These are phyloP conservation scores for Orthonyx spaldingii DNA, from an alignment of 2,113 vertebrate genomes.

Conservation along the genomic window DNA sequence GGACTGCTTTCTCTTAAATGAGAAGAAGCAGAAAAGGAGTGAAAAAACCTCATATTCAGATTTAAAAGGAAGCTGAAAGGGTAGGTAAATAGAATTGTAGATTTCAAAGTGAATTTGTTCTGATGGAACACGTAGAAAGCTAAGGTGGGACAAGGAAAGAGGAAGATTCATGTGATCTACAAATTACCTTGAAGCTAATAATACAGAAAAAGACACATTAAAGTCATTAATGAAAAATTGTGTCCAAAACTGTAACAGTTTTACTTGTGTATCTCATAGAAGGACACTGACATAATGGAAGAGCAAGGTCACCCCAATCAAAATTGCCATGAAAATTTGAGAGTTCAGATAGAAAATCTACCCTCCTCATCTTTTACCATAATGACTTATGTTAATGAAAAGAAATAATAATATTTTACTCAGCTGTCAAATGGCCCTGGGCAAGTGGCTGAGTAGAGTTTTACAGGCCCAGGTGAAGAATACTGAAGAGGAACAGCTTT, in stretches of 20 bases:
- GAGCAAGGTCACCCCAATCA: background rate
- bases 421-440: background rate
- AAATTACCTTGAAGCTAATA: background rate
- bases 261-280: background rate
- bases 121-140: background rate
- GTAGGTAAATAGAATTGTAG: background rate
- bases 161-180: rapidly evolving
- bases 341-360: background rate
- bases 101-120: background rate
- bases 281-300: background rate
- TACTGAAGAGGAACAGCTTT: background rate
- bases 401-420: background rate
- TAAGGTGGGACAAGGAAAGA: background rate
- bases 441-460: background rate
- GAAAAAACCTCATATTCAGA: background rate
- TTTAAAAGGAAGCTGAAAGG: background rate
- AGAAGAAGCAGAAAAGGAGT: background rate
- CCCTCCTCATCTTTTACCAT: background rate
- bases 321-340: background rate
- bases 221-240: background rate
- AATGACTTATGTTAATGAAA: background rate
- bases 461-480: background rate
- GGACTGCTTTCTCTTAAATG: background rate
- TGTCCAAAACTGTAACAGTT: background rate
- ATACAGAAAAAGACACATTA: background rate